phyloP scores from a whole-genome alignment of 2,888 invertebrate genomes.

The Pristionchus fissidentatus region DNA sequence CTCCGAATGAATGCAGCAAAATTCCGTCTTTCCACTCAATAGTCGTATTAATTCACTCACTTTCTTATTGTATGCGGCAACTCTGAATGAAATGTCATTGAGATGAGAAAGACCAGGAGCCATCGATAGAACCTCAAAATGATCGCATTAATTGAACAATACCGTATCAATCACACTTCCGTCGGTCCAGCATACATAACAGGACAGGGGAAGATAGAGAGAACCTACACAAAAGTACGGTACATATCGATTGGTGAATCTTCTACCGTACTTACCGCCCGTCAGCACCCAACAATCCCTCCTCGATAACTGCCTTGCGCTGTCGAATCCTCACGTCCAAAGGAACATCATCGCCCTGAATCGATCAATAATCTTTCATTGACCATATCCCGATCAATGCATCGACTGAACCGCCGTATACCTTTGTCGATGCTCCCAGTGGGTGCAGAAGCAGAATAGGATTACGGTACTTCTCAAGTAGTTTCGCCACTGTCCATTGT shows the following conservation, averaged over 20 bases:
- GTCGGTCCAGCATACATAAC: slow-evolving; percentile 99
- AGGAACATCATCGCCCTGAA: slow-evolving; percentile 90
- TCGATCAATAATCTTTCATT: background rate
- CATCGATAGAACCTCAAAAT: slow-evolving; percentile 84
- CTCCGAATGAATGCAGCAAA: background rate
- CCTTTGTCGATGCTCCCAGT: slow-evolving; percentile 78
- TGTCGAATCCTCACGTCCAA: slow-evolving; percentile 88
- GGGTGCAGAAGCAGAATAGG: slow-evolving; percentile 96
- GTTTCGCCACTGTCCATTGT: slow-evolving; percentile 92
- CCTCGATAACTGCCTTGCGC: slow-evolving; percentile 77
- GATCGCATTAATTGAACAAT: background rate
- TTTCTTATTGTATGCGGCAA: slow-evolving; percentile 96
- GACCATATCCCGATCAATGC: background rate
- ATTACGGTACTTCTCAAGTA: slow-evolving; percentile 88
- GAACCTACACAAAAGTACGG: slow-evolving; percentile 76
- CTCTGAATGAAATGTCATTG: slow-evolving; percentile 96
- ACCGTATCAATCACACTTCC: slow-evolving; percentile 81
- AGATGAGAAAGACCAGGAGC: slow-evolving; percentile 92
- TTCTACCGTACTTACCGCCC: slow-evolving; percentile 81
- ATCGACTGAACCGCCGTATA: background rate
- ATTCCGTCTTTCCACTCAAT: slow-evolving; percentile 76
- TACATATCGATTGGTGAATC: slow-evolving; percentile 79
- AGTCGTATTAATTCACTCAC: background rate
- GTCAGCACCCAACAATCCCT: slow-evolving; percentile 84
- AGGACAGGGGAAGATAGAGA: slow-evolving; percentile 99